These are phyloP conservation scores for Hormaphis cornu DNA, from an alignment of 1,140 invertebrate species.

Conservation along the genomic window DNA sequence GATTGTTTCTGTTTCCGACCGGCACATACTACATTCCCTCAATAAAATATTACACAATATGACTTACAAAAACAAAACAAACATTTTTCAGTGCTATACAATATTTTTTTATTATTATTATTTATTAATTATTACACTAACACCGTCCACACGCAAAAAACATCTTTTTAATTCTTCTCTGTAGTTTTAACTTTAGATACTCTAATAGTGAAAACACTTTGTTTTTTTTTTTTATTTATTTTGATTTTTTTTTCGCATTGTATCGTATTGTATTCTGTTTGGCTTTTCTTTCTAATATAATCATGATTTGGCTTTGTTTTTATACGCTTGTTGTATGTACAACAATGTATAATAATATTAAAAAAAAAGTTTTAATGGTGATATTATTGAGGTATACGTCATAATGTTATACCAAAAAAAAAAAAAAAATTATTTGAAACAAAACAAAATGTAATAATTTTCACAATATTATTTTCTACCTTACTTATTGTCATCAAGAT, in stretches of 20 bases:
- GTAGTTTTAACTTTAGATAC: conserved; percentile 4
- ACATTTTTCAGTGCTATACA: background rate
- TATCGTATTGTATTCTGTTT: conserved; percentile 16
- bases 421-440: background rate
- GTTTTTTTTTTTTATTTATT: background rate
- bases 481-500: too few species aligned
- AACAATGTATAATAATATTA: background rate
- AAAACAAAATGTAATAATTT: background rate
- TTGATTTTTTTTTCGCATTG: conserved; percentile 1
- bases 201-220: background rate
- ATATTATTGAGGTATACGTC: too few species aligned
- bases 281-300: conserved; percentile 9
- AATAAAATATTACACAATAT: background rate
- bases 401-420: background rate
- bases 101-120: too few species aligned
- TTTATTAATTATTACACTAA: too few species aligned
- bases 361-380: too few species aligned
- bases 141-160: background rate
- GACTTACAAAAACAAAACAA: background rate
- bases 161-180: background rate
- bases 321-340: conserved; percentile 15
- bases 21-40: conserved; percentile 18
- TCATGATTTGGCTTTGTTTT: conserved; percentile 19
- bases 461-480: background rate
- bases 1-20: conserved; percentile 6